Evolutionary conservation across 1,140 invertebrate species (phyloP).

Genomic region (Thrips palmi): DNA sequence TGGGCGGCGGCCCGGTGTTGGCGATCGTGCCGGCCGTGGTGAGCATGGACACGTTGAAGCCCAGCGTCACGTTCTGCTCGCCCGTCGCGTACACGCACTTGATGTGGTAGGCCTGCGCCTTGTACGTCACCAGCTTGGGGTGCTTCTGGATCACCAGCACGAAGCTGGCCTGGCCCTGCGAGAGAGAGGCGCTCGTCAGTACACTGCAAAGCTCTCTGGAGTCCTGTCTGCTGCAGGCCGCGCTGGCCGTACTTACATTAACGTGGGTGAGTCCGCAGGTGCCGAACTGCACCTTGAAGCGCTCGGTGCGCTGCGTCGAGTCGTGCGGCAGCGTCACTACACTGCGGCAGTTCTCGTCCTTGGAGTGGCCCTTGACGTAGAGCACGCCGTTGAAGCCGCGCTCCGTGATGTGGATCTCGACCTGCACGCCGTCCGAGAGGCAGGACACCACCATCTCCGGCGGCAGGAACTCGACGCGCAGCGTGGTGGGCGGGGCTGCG

Average conservation of each 20-base stretch:
- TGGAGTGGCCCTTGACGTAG: conserved; percentile 87
- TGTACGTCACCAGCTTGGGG: conserved; percentile 85
- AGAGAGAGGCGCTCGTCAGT: conserved; percentile 9
- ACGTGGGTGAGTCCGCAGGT: conserved; percentile 79
- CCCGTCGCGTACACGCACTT: conserved; percentile 88
- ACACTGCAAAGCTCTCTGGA: background rate
- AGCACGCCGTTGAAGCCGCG: conserved; percentile 76
- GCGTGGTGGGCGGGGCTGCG: conserved; percentile 25
- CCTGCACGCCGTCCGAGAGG: conserved; percentile 77
- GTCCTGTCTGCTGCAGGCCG: background rate
- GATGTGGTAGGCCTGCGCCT: conserved; percentile 86
- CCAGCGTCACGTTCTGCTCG: conserved; percentile 80
- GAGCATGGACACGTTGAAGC: conserved; percentile 88
- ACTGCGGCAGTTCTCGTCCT: conserved; percentile 71
- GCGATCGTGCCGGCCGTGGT: conserved; percentile 89
- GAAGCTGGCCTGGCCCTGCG: conserved; percentile 74
- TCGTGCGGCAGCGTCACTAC: conserved; percentile 52
- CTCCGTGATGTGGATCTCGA: conserved; percentile 59
- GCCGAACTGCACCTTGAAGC: conserved; percentile 82
- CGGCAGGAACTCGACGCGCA: conserved; percentile 62
- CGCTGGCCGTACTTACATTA: conserved; percentile 43
- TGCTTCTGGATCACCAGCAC: conserved; percentile 88
- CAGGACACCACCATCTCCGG: conserved; percentile 76
- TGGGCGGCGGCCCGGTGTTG: conserved; percentile 84
- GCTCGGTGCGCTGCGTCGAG: conserved; percentile 45